A percentile compares a stretch with the other conserved stretches of the same genome.
Conservation (phyloP, 2,797 vertebrate genomes). For the Sebastes nivosus region DNA sequence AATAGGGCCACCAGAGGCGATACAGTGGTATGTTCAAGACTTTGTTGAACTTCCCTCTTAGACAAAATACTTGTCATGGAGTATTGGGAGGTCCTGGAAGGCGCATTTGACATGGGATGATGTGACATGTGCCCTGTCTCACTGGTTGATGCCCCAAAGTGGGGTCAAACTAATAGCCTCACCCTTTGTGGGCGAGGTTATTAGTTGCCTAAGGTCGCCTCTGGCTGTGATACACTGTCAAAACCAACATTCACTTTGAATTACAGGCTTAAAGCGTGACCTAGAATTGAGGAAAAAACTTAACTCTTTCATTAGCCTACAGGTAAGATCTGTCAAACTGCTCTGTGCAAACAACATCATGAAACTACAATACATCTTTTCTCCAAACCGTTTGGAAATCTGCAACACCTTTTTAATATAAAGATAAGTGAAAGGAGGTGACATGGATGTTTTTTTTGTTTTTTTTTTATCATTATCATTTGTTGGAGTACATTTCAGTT, state of each 20-base stretch:
- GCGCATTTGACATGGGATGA: slow-evolving; percentile 53
- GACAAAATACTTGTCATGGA: slow-evolving; percentile 59
- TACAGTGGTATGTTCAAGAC: slow-evolving; percentile 40
- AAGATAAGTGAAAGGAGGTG: background rate
- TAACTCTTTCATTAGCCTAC: slow-evolving; percentile 21
- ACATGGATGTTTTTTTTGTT: background rate
- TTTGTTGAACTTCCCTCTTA: slow-evolving; percentile 47
- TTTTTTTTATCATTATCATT: background rate
- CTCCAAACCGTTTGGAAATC: background rate
- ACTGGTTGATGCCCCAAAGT: slow-evolving; percentile 59
- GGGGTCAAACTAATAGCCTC: slow-evolving; percentile 65
- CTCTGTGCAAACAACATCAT: background rate
- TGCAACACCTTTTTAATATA: background rate
- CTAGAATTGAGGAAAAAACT: slow-evolving; percentile 1
- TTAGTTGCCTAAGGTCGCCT: slow-evolving; percentile 32
- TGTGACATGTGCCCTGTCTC: slow-evolving; percentile 59
- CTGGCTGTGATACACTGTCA: slow-evolving; percentile 50
- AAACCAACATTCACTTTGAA: slow-evolving; percentile 40
- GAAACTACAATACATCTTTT: background rate
- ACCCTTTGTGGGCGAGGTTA: slow-evolving; percentile 22
- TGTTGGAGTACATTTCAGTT: background rate
- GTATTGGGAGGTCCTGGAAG: slow-evolving; percentile 52
- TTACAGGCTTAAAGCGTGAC: slow-evolving; percentile 24
- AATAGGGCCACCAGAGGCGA: slow-evolving; percentile 43
- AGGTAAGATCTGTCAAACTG: slow-evolving; percentile 10